A percentile compares a stretch with the other conserved stretches of the same genome.
Conservation (phyloP, 1,140 invertebrate genomes). For the Branchinecta lynchi region DNA sequence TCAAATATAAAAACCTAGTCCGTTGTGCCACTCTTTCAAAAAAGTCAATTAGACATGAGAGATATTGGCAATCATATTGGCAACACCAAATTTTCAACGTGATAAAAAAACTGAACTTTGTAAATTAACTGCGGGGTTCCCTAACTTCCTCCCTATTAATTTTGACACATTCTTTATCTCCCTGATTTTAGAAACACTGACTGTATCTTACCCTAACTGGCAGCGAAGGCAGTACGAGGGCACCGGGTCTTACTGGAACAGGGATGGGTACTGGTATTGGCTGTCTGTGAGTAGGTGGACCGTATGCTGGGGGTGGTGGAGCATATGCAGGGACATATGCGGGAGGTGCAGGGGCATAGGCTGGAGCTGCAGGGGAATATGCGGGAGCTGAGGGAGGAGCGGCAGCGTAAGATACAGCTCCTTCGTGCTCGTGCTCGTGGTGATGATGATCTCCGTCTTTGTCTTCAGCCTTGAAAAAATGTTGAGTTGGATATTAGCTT, state of each 20-base stretch:
- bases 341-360: not conserved
- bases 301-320: not conserved
- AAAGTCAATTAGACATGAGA: not conserved
- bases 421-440: conserved; percentile 10
- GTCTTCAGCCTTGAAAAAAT: conserved; percentile 5
- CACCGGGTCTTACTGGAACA: conserved; percentile 23
- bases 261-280: conserved; percentile 26
- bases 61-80: not conserved
- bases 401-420: conserved; percentile 11
- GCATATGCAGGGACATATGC: conserved; percentile 13
- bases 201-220: conserved; percentile 18
- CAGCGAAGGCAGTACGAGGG: conserved; percentile 26
- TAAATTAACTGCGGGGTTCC: conserved; percentile 8
- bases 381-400: conserved; percentile 8
- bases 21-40: too few species aligned
- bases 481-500: too few species aligned
- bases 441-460: conserved; percentile 12
- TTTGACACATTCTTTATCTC: conserved; percentile 20
- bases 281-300: conserved; percentile 6
- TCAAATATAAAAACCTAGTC: too few species aligned
- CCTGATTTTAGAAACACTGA: not conserved
- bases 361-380: conserved; percentile 15
- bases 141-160: conserved; percentile 16
- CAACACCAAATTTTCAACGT: conserved; percentile 15
- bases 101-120: not conserved